Percentiles rank a stretch among this genome's conserved stretches.
Conservation (phyloP, 1,140 invertebrate species). For the Lasaia peninsularis region DNA sequence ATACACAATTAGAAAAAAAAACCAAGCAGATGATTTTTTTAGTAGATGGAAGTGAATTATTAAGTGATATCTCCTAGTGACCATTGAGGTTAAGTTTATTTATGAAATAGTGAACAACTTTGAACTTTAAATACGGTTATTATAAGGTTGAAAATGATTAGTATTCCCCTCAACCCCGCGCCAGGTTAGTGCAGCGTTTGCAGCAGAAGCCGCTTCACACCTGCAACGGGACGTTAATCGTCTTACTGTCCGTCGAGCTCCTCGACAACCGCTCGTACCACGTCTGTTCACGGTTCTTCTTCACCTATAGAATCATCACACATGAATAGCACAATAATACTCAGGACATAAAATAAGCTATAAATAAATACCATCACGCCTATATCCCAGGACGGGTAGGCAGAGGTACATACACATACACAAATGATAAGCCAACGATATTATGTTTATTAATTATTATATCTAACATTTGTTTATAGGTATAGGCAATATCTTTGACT, state of each 20-base stretch:
- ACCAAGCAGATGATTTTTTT: too few relatives aligned
- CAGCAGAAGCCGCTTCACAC: slow-evolving; percentile 36
- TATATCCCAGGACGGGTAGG: too few relatives aligned
- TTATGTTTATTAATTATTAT: too few relatives aligned
- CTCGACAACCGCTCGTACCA: slow-evolving; percentile 67
- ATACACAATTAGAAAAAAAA: too few relatives aligned
- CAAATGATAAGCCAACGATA: too few relatives aligned
- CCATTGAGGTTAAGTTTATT: background rate
- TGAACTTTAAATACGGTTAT: too few relatives aligned
- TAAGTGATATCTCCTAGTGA: too few relatives aligned
- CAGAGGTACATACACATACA: too few relatives aligned
- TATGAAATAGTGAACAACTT: background rate
- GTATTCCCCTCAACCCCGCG: background rate
- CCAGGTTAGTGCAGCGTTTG: slow-evolving; percentile 29
- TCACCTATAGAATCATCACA: slow-evolving; percentile 38
- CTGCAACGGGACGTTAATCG: slow-evolving; percentile 50
- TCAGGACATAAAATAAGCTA: background rate
- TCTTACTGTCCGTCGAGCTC: slow-evolving; percentile 45
- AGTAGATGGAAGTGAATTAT: too few relatives aligned
- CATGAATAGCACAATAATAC: slow-evolving; percentile 1
- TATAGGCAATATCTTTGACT: too few relatives aligned
- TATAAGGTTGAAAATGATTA: background rate
- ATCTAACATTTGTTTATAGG: too few relatives aligned
- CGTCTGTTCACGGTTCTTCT: slow-evolving; percentile 50
- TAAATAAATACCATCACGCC: too few relatives aligned